phyloP scores from a whole-genome alignment of 53 echinoderm and acorn worm species.

The Echinometra lucunter region DNA sequence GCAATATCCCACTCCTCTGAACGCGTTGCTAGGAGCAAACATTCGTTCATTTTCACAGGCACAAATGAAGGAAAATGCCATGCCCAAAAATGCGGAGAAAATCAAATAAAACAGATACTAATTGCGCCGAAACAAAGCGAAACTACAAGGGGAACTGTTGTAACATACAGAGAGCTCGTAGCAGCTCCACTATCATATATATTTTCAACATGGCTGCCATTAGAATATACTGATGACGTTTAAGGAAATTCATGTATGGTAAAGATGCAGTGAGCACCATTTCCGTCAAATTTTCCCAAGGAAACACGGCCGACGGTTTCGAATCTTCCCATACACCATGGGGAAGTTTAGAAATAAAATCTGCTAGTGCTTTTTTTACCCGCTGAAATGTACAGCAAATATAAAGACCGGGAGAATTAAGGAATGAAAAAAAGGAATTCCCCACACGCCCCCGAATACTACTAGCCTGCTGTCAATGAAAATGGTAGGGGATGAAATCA shows the following conservation, averaged over 20 bases:
- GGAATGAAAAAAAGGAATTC: conserved; percentile 43
- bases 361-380: background rate
- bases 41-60: conserved; percentile 46
- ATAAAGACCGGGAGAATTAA: conserved; percentile 5
- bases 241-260: conserved; percentile 74
- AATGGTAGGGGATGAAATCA: conserved; percentile 56
- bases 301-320: background rate
- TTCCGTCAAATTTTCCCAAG: conserved; percentile 28
- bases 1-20: background rate
- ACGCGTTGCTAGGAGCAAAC: conserved; percentile 37
- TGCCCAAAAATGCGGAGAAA: background rate
- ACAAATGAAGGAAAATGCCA: conserved; percentile 12
- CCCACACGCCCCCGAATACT: conserved; percentile 53
- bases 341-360: conserved; percentile 9
- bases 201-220: conserved; percentile 98
- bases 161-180: background rate
- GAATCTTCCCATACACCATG: conserved; percentile 15
- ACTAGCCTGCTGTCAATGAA: conserved; percentile 32
- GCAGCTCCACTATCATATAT: conserved; percentile 51
- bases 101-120: conserved; percentile 18
- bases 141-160: background rate
- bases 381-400: background rate
- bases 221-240: conserved; percentile 89
- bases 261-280: conserved; percentile 69
- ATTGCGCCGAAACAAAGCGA: conserved; percentile 8